Percentiles rank a stretch among this genome's conserved stretches.
These are phyloP conservation scores for Myotis brandtii DNA, from an alignment of 2,113 vertebrate species.

Conservation along the genomic window DNA sequence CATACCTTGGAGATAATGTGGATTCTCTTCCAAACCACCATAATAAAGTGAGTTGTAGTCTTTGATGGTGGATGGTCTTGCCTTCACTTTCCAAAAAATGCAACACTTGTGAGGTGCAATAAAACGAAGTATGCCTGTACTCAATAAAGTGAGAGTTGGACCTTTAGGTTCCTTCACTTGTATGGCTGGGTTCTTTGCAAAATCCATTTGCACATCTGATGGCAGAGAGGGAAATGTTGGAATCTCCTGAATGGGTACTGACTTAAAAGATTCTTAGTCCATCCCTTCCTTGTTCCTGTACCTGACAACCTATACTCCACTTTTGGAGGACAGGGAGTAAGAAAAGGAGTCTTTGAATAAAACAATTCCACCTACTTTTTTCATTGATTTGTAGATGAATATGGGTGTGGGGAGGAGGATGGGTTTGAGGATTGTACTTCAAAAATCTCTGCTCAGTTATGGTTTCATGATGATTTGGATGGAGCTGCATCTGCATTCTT, in stretches of 20 bases:
- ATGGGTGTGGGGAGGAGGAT: not conserved
- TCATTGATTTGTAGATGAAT: not conserved
- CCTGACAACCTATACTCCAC: not conserved
- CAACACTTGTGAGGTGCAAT: not conserved
- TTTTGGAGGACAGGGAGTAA: not conserved
- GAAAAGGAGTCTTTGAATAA: not conserved
- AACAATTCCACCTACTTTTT: not conserved
- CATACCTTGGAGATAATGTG: not conserved
- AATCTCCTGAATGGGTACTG: not conserved
- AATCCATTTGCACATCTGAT: not conserved
- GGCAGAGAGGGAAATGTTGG: not conserved
- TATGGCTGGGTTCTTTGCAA: constrained; percentile 37
- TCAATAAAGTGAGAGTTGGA: not conserved
- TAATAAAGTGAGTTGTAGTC: not conserved
- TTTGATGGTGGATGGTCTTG: not conserved
- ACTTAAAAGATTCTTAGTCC: not conserved
- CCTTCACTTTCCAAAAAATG: not conserved
- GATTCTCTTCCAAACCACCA: not conserved
- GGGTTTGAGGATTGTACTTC: constrained; percentile 32
- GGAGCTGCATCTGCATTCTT: constrained; percentile 19
- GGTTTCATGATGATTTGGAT: not conserved
- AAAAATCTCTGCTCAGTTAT: constrained; percentile 32
- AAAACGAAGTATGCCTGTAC: not conserved
- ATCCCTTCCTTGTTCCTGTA: not conserved
- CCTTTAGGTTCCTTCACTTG: constrained; percentile 16